Evolutionary conservation across 1,140 invertebrate species (phyloP), one percentile per base, ranked within the genome.

Genomic region (Phthorimaea operculella): DNA sequence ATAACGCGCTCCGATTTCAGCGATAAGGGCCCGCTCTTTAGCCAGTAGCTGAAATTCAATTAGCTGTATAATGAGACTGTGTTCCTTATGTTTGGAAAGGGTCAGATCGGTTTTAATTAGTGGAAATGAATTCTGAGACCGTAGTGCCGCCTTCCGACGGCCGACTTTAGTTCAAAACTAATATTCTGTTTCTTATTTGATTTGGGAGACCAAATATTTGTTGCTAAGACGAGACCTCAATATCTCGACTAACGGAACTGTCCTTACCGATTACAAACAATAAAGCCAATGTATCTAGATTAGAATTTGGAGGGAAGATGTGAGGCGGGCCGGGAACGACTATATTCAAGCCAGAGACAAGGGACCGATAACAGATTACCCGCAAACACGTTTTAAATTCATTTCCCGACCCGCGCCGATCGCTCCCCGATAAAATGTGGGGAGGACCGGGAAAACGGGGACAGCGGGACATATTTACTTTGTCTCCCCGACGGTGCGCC

Each of bases 341-440:
- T 85, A 82, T 82, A 83, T 83, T 82, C 76, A 63, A 66, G 72
- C 64, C 65, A 74, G 77, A 83, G 76, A 83, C 79, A 83, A 80
- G 82, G 79, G 82, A 83, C 82, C 79, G 82, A 85, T 85, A 83
- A 85, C 79, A 85, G 82, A 85, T 85, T 85, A 85, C 82, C 82
- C 82, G 74, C 82, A 85, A 83, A 85, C 82, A 85, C 79, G 79
- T 82, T 83, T 85, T 83, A 85, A 85, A 85, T 85, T 85, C 81
- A 85, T 85, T 85, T 83, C 78, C 81, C 79, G 79, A 83, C 79
- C 79, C 79, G 69, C 73, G 71, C 67, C 81, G 79, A 83, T 85
- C 81, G 79, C 76, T 74, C 75, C 73, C 72, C 76, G 79, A 85
- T 85, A 85, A 85, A 85, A 81, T 82, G 79, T 82, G 78, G 78